Evolutionary conservation across 2,888 invertebrate genomes (phyloP).

Genomic region (Molanna angustata): DNA sequence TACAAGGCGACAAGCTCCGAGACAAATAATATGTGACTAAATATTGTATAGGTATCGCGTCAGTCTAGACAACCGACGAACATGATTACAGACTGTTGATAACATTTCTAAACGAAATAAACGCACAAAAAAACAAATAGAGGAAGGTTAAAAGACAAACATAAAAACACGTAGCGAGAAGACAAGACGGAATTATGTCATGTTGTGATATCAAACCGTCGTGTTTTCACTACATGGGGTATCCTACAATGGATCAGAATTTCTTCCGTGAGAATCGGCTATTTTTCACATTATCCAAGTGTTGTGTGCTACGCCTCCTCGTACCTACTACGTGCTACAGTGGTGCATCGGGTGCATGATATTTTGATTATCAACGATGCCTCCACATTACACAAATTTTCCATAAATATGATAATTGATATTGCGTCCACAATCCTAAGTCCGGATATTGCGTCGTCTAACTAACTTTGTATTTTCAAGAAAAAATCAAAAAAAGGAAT

Average conservation of each 20-base stretch:
- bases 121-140: slow-evolving; percentile 18
- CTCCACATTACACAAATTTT: no score
- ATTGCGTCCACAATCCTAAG: no score
- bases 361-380: no score
- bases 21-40: neutral
- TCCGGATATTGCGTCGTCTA: no score
- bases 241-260: slow-evolving; percentile 15
- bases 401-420: no score
- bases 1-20: no score
- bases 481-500: no score
- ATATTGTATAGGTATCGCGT: slow-evolving; percentile 3
- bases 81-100: slow-evolving; percentile 23
- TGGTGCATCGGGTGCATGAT: slow-evolving; percentile 9
- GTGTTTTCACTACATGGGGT: slow-evolving; percentile 27
- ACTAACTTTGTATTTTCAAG: no score
- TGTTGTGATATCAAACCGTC: slow-evolving; percentile 30
- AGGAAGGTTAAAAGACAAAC: neutral
- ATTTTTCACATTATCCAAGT: slow-evolving; percentile 30
- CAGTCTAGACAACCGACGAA: slow-evolving; percentile 26
- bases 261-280: slow-evolving; percentile 30
- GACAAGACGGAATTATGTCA: slow-evolving; percentile 30
- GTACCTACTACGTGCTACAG: slow-evolving; percentile 3
- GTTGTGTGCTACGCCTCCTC: slow-evolving; percentile 9
- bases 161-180: slow-evolving; percentile 5
- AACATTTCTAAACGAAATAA: slow-evolving; percentile 16